Conservation (phyloP, 2,797 vertebrate genomes). For the Gallinago nigripennis region DNA sequence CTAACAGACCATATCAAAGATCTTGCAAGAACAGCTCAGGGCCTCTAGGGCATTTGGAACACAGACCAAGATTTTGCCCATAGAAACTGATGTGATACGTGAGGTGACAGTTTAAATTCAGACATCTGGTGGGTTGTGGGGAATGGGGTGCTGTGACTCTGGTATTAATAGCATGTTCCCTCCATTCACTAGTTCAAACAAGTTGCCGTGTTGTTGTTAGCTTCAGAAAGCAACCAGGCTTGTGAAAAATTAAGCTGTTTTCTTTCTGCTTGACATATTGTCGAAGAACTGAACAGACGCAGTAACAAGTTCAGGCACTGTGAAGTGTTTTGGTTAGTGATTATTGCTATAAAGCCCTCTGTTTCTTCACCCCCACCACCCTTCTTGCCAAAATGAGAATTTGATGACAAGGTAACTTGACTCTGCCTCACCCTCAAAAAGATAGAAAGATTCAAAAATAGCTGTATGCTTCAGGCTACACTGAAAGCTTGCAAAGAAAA, state of each 20-base stretch:
- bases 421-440: conserved; percentile 45
- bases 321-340: conserved; percentile 69
- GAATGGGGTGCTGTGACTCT: conserved; percentile 14
- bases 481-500: neutral
- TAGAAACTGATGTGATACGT: conserved; percentile 28
- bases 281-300: conserved; percentile 50
- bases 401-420: conserved; percentile 69
- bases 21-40: conserved; percentile 22
- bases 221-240: conserved; percentile 60
- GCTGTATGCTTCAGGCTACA: conserved; percentile 16
- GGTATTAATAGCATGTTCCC: conserved; percentile 61
- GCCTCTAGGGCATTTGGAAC: conserved; percentile 38
- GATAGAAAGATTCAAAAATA: conserved; percentile 60
- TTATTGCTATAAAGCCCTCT: conserved; percentile 60
- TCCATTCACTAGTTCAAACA: conserved; percentile 67
- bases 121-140: conserved; percentile 58
- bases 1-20: conserved; percentile 51
- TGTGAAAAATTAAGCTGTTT: conserved; percentile 71
- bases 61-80: conserved; percentile 18
- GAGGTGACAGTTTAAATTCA: conserved; percentile 61
- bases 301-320: conserved; percentile 65
- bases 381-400: conserved; percentile 64
- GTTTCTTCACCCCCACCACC: conserved; percentile 57
- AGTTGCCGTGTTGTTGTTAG: conserved; percentile 50
- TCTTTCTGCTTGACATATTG: conserved; percentile 68